A percentile compares a stretch with the other conserved stretches of the same genome.
These are phyloP conservation scores for Lacerta bilineata DNA, from an alignment of 2,797 vertebrate genomes.

Conservation along the genomic window DNA sequence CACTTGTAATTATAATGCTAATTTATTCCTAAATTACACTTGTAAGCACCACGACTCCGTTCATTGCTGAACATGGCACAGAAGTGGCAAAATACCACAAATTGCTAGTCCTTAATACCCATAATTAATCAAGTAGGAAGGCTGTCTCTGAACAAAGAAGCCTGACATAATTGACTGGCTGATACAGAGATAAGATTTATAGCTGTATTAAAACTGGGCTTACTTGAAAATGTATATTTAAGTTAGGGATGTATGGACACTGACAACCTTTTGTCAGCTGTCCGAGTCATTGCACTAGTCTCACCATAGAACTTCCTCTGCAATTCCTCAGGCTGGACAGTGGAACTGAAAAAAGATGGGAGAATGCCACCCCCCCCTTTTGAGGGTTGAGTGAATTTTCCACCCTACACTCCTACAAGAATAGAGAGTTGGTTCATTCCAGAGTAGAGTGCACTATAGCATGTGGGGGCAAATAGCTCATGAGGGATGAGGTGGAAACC, in stretches of 20 bases:
- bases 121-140: slow-evolving; percentile 61
- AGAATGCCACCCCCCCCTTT: not conserved
- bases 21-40: slow-evolving; percentile 75
- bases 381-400: no score
- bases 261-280: not conserved
- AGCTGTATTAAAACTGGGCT: slow-evolving; percentile 53
- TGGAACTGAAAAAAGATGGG: not conserved
- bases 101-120: slow-evolving; percentile 58
- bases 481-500: no score
- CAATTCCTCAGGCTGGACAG: not conserved
- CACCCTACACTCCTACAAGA: no score
- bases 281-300: no score
- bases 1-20: slow-evolving; percentile 77
- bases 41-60: slow-evolving; percentile 53
- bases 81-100: slow-evolving; percentile 57
- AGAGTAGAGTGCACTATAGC: no score
- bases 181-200: slow-evolving; percentile 52
- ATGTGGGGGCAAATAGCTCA: no score
- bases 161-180: not conserved
- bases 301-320: not conserved
- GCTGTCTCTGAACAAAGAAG: slow-evolving; percentile 34
- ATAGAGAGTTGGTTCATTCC: no score
- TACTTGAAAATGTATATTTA: slow-evolving; percentile 45
- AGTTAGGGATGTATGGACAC: not conserved
- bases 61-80: slow-evolving; percentile 64